Evolutionary conservation across 2,797 vertebrate genomes (phyloP).

Genomic region (Liparis tanakae): DNA sequence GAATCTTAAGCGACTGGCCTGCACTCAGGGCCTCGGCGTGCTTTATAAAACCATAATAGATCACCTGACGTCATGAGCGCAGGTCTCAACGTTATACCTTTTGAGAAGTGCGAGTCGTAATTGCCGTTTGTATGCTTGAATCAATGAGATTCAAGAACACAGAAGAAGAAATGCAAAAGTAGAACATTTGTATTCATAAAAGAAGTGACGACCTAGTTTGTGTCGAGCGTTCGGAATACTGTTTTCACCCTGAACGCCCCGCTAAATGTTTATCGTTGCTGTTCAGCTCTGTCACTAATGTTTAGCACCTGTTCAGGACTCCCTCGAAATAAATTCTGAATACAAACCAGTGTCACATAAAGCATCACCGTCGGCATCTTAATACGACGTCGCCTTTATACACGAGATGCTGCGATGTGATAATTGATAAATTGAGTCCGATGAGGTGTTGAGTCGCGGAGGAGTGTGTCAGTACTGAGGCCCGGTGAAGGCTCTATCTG

Average conservation of each 20-base stretch:
- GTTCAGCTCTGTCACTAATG: conserved; percentile 17
- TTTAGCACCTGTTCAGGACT: conserved; percentile 41
- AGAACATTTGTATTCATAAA: neutral
- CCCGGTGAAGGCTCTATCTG: conserved; percentile 58
- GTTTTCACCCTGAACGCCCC: conserved; percentile 13
- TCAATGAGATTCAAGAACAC: neutral
- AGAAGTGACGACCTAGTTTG: neutral
- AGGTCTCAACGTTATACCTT: neutral
- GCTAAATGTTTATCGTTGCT: conserved; percentile 28
- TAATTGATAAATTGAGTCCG: conserved; percentile 62
- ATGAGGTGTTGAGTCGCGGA: conserved; percentile 78
- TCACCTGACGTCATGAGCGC: neutral
- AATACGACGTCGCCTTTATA: conserved; percentile 38
- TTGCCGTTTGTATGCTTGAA: conserved; percentile 13
- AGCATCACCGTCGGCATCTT: conserved; percentile 41
- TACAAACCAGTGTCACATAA: conserved; percentile 45
- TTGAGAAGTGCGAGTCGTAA: neutral
- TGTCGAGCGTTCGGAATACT: neutral
- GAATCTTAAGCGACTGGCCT: neutral
- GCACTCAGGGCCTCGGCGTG: neutral
- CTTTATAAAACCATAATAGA: neutral
- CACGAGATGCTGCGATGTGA: conserved; percentile 56
- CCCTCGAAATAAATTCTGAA: conserved; percentile 41
- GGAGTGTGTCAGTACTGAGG: conserved; percentile 62
- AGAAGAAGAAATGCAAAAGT: neutral